phyloP scores from a whole-genome alignment of 1,140 invertebrate species.

The Oedothorax gibbosus region DNA sequence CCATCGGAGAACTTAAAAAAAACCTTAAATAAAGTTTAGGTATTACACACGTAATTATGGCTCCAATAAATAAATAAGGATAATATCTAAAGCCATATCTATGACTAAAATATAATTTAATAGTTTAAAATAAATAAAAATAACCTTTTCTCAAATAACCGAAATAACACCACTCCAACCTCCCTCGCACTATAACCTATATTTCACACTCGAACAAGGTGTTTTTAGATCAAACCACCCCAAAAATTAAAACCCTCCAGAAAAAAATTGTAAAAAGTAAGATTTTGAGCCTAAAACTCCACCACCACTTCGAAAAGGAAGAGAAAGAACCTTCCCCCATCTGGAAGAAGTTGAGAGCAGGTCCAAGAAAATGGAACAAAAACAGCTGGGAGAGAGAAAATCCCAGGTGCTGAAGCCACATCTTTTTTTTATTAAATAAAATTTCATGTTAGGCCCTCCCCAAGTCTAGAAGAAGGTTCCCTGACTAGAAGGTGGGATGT shows the following conservation, averaged over 20 bases:
- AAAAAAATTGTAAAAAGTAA: conserved; percentile 14
- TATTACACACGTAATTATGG: too few relatives aligned
- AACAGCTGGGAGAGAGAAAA: conserved; percentile 38
- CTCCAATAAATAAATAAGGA: too few relatives aligned
- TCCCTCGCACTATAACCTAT: neutral
- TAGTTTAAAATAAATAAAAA: too few relatives aligned
- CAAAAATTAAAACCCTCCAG: conserved; percentile 29
- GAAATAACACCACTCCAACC: too few relatives aligned
- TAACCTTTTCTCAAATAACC: too few relatives aligned
- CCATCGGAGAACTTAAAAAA: too few relatives aligned
- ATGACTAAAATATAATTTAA: too few relatives aligned
- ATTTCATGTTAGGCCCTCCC: conserved; percentile 4
- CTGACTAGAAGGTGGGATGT: neutral
- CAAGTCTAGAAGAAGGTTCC: neutral
- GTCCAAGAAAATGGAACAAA: conserved; percentile 49
- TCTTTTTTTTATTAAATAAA: conserved; percentile 29
- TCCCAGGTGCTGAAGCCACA: conserved; percentile 6
- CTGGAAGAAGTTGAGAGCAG: conserved; percentile 16
- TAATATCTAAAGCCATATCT: too few relatives aligned
- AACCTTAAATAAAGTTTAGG: too few relatives aligned
- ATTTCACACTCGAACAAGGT: conserved; percentile 33
- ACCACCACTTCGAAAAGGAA: conserved; percentile 6
- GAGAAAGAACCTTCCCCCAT: conserved; percentile 6
- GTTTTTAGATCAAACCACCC: conserved; percentile 25
- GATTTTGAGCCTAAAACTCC: conserved; percentile 3